phyloP scores from a whole-genome alignment of 2,113 vertebrate species.

The Aythya baeri region DNA sequence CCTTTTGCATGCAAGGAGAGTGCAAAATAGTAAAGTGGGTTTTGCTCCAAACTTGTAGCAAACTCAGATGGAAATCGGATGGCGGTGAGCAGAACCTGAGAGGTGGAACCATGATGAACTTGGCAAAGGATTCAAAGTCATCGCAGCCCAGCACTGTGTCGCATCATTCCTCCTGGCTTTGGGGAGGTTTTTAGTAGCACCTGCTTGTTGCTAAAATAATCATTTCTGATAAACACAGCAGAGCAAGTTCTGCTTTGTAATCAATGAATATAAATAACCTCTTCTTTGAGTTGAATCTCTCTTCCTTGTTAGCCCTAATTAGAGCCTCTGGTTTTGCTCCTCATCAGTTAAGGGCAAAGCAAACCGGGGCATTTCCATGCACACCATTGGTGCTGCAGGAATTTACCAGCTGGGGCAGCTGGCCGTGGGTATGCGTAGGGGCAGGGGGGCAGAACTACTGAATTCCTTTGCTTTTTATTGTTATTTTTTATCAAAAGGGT shows the following conservation, averaged over 20 bases:
- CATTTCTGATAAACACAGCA: neutral
- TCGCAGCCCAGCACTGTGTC: neutral
- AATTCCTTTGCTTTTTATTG: too few species aligned
- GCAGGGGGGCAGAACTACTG: too few species aligned
- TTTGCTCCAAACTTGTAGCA: neutral
- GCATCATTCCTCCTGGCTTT: neutral
- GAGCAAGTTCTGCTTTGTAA: neutral
- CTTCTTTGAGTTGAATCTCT: neutral
- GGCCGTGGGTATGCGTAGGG: too few species aligned
- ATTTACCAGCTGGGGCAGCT: neutral
- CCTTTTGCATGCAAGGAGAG: neutral
- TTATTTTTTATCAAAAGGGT: too few species aligned
- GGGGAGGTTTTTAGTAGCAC: neutral
- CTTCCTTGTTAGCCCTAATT: neutral
- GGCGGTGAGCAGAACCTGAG: neutral
- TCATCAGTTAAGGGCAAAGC: neutral
- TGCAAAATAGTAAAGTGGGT: neutral
- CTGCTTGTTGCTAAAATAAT: neutral
- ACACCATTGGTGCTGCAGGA: neutral
- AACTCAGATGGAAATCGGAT: neutral
- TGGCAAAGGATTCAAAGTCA: neutral
- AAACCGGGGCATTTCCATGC: too few species aligned
- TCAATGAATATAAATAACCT: neutral
- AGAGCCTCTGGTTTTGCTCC: neutral
- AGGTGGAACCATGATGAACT: neutral